Conservation (phyloP, 2,888 invertebrate genomes). For the Diarsia brunnea region DNA sequence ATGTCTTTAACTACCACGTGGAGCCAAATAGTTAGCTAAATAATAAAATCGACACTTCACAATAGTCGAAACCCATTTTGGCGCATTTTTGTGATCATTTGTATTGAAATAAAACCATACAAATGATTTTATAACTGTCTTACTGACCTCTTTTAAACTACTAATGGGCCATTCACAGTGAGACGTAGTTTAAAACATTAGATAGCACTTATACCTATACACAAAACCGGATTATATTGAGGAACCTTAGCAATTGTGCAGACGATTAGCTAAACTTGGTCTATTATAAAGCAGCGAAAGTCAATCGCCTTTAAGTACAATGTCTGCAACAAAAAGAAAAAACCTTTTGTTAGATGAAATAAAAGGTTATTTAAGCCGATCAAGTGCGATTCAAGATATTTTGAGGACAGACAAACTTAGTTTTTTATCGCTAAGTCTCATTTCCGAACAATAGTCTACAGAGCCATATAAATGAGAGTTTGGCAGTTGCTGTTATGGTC, state of each 20-base stretch:
- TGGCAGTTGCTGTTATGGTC: constrained; percentile 26
- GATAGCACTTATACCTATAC: not conserved
- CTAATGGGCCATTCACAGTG: constrained; percentile 8
- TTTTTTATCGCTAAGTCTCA: not conserved
- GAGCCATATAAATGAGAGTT: constrained; percentile 22
- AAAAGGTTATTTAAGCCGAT: constrained; percentile 1
- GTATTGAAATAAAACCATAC: not conserved
- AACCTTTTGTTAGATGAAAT: constrained; percentile 33
- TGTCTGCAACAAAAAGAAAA: constrained; percentile 22
- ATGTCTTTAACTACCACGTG: not conserved
- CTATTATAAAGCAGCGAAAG: constrained; percentile 43
- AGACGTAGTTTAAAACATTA: constrained; percentile 6
- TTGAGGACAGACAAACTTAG: not conserved
- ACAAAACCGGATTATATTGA: constrained; percentile 36
- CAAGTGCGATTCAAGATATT: constrained; percentile 3
- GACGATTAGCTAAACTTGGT: constrained; percentile 4
- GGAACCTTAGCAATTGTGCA: constrained; percentile 12
- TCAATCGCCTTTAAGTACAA: constrained; percentile 11
- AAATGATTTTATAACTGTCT: not conserved
- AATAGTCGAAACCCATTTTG: not conserved
- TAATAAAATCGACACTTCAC: not conserved
- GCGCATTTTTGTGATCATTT: not conserved
- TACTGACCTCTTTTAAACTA: not conserved
- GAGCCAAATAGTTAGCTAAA: not conserved
- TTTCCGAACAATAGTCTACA: constrained; percentile 40